These are phyloP conservation scores for Glaucopsyche alexis DNA, from an alignment of 2,888 invertebrate genomes.

Conservation along the genomic window DNA sequence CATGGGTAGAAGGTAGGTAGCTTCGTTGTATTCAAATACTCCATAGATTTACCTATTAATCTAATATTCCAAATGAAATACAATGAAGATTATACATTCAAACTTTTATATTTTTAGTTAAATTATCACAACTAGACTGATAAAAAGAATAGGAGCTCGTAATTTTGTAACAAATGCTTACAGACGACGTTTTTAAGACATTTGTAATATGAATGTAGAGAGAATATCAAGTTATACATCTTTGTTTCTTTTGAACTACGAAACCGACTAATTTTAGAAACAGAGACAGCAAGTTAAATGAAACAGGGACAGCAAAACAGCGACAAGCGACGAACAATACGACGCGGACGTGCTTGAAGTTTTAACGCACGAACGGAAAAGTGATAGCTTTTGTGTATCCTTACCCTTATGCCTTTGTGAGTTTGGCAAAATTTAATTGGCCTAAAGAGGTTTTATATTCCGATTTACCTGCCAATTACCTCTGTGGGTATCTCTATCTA, in stretches of 20 bases:
- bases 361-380: background rate
- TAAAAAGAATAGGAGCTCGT: background rate
- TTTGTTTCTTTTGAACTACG: slow-evolving; percentile 15
- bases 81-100: too few relatives aligned
- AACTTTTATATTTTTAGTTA: too few relatives aligned
- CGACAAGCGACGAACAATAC: background rate
- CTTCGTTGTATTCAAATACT: too few relatives aligned
- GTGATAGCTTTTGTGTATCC: background rate
- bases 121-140: background rate
- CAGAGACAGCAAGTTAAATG: too few relatives aligned
- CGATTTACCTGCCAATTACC: slow-evolving; percentile 20
- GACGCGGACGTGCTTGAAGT: background rate
- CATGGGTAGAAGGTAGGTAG: too few relatives aligned
- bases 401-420: background rate
- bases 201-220: background rate
- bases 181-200: background rate
- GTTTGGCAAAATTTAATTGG: slow-evolving; percentile 23
- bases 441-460: slow-evolving; percentile 8
- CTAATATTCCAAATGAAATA: too few relatives aligned
- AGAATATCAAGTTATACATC: slow-evolving; percentile 4
- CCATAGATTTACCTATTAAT: too few relatives aligned
- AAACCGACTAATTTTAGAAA: slow-evolving; percentile 8
- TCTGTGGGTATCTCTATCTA: too few relatives aligned
- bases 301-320: background rate
- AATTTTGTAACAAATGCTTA: background rate